Evolutionary conservation across 1,140 invertebrate genomes (phyloP), one percentile per base, ranked within the genome.

Genomic region (Drosophila takahashii): DNA sequence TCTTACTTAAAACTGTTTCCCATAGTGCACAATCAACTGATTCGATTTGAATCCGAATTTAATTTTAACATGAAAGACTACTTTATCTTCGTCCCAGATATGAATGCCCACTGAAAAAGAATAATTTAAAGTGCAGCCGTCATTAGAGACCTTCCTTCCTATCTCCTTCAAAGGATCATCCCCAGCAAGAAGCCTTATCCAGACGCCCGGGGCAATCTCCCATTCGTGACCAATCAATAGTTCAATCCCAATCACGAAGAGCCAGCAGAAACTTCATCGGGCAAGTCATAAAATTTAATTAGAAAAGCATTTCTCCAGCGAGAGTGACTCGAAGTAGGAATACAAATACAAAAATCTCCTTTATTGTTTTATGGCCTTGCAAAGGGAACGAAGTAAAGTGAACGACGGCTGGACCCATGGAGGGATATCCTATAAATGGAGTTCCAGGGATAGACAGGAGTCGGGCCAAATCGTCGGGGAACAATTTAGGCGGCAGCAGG

Each of bases 201-300:
- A 18, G 41, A 34, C 56, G 54, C 27, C 59, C 9, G 59, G 42
- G 61, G 48, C 61, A 32, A 53, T 27, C 50, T 58, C 34, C 53
- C 41, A 34, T 50, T 72, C 66, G 69, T 71, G 48, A 66, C 45
- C 71, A 61, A 83, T 84, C 71, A 58, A 84, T 67, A 79, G 58
- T 65, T 70, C 74, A 78, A 71, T 87, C 80, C 39, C 56, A 87
- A 70, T 78, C 78, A 56, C 57, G 42, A 32, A 73, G 29, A 42
- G 32, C 50, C 58, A 39, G 48, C 32, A 11, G 59, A 71, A 86
- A 87, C 75, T 86, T 83, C 59, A 77, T 79, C 58, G 73, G 80
- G 81, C 70, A 87, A 75, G 83, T 79, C 75, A 89, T 86, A 86
- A 86, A 86, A 86, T 87, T 83, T 87, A 86, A 86, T 86, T 86